phyloP scores from a whole-genome alignment of 2,113 vertebrate species.

The Protobothrops mucrosquamatus region DNA sequence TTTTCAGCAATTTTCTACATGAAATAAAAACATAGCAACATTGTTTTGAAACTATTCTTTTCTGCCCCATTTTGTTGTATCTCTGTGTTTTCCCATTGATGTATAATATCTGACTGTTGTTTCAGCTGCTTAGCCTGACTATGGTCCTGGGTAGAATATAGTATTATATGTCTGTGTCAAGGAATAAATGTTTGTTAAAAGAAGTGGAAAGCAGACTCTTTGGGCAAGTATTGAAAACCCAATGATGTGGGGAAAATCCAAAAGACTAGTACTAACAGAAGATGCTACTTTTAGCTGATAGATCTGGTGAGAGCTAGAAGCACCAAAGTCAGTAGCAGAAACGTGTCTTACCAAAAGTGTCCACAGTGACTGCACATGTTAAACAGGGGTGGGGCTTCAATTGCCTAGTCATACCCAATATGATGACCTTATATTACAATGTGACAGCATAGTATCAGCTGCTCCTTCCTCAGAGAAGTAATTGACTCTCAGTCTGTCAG shows the following conservation, averaged over 20 bases:
- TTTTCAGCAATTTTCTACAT: neutral
- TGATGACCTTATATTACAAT: neutral
- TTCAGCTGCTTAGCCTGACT: neutral
- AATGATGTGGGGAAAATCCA: slow-evolving; percentile 5
- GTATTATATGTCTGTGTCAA: neutral
- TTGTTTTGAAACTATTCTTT: neutral
- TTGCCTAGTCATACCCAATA: neutral
- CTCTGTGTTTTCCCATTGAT: neutral
- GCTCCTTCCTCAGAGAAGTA: neutral
- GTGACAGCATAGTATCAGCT: neutral
- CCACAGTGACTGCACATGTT: neutral
- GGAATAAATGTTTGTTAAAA: neutral
- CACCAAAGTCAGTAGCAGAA: neutral
- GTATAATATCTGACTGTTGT: neutral
- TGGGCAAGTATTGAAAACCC: neutral
- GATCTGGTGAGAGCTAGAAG: neutral
- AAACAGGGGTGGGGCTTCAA: neutral
- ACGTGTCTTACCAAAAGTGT: neutral
- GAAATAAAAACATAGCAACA: neutral
- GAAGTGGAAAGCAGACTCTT: neutral
- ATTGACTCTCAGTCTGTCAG: neutral
- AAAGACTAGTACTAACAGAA: slow-evolving; percentile 13
- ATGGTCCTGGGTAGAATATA: neutral
- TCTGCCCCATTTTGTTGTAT: neutral
- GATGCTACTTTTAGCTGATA: slow-evolving; percentile 4